Base-by-base conservation (phyloP, 2,797 vertebrate genomes). In the Darevskia mixta region DNA sequence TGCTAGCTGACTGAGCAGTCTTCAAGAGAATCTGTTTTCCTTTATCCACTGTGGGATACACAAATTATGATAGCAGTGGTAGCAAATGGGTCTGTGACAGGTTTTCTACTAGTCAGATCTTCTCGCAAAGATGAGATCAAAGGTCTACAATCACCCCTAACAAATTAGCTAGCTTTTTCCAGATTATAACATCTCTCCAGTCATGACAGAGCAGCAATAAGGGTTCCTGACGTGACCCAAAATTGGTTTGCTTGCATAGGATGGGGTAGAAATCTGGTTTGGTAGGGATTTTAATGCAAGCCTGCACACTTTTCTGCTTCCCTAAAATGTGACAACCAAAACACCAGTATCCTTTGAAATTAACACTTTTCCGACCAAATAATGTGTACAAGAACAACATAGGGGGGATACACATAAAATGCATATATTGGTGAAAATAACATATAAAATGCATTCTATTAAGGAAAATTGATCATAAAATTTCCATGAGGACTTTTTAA, bases 1-100 rank as follows among this genome's bases (percentile, higher is more conserved):
- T 77, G 9, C 61, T 66, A n/a, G 58, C 71, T 87, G 86, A 77
- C 61, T 76, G 25, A 75, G 29, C 58, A 76, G 58, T 67, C 58
- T 76, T 77, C n/a, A 82, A 67, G n/a, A 87, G 45, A 4, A 64
- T 58, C 58, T 67, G 15, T 38, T 66, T 18, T 77, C 71, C 27
- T 85, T 85, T 66, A 64, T 76, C 9, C 38, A 49, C 29, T 78
- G 8, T 85, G 61, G 18, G n/a, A 20, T 43, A 49, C 10, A n/a
- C 49, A 43, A 5, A 72, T 38, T 35, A 73, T 32, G 23, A 29
- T 82, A 61, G 58, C 18, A 61, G 32, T 45, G 41, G 23, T 67
- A 23, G 25, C n/a, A 3, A 76, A 67, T 32, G n/a, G 72, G 61
- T 5, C 67, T 67, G 45, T 9, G 41, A 81, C 81, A 77, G 23